phyloP scores from a whole-genome alignment of 2,797 vertebrate genomes.

The Urosaurus nigricauda region DNA sequence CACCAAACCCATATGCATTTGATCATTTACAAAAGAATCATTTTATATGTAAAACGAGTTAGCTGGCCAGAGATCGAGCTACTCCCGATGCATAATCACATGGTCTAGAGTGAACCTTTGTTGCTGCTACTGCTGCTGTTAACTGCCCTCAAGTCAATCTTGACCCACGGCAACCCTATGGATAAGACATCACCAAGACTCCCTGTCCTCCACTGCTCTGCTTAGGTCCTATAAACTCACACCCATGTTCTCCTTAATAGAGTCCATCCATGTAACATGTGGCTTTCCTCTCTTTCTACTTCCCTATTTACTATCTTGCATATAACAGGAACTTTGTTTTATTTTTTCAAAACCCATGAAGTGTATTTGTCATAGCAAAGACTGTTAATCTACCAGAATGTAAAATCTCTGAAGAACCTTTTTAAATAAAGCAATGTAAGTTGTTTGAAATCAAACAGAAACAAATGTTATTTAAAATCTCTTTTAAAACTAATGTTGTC shows the following conservation, averaged over 20 bases:
- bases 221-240: too few species aligned
- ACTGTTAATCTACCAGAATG: slow-evolving; percentile 10
- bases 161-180: too few species aligned
- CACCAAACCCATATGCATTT: background rate
- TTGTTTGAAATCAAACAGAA: background rate
- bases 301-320: background rate
- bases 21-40: background rate
- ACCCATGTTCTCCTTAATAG: too few species aligned
- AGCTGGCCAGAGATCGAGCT: background rate
- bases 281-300: too few species aligned
- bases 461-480: background rate
- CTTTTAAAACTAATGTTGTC: background rate
- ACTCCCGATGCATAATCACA: background rate
- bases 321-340: slow-evolving; percentile 56
- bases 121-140: too few species aligned
- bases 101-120: background rate
- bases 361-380: slow-evolving; percentile 40
- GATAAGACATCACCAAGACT: too few species aligned
- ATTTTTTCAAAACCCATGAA: background rate
- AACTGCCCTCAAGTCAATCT: too few species aligned
- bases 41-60: too few species aligned
- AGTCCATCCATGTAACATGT: too few species aligned
- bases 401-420: background rate
- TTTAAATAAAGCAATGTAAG: slow-evolving; percentile 9
- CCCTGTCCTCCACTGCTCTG: too few species aligned